phyloP scores from a whole-genome alignment of 2,888 invertebrate species.

The Cryptocephalus primarius region DNA sequence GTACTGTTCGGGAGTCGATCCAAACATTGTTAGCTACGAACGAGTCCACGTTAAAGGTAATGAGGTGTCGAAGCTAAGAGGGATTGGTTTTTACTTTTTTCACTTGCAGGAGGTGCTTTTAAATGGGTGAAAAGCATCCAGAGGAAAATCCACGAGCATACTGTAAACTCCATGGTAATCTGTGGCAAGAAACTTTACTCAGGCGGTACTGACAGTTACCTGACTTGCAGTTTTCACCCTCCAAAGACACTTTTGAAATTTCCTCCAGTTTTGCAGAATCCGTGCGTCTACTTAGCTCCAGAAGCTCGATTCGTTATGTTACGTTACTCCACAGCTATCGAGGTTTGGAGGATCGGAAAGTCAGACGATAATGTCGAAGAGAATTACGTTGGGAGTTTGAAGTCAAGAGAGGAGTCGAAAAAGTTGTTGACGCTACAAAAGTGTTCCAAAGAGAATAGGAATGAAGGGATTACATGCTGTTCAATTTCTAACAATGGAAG shows the following conservation, averaged over 20 bases:
- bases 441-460: conserved; percentile 36
- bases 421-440: conserved; percentile 60
- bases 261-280: conserved; percentile 58
- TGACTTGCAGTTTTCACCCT: conserved; percentile 60
- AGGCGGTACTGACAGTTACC: conserved; percentile 70
- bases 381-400: conserved; percentile 29
- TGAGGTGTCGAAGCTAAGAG: conserved; percentile 12
- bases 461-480: conserved; percentile 58
- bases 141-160: conserved; percentile 74
- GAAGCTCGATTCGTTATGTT: conserved; percentile 43
- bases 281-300: conserved; percentile 45
- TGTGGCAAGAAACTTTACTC: conserved; percentile 60
- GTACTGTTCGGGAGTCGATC: conserved; percentile 75
- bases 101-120: conserved; percentile 30
- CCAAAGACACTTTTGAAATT: conserved; percentile 57
- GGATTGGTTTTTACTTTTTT: not conserved
- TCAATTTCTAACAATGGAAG: conserved; percentile 60
- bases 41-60: conserved; percentile 46
- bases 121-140: conserved; percentile 78
- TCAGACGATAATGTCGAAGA: conserved; percentile 25
- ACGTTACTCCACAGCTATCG: conserved; percentile 43
- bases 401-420: conserved; percentile 44
- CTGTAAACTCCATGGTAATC: conserved; percentile 59
- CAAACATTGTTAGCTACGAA: conserved; percentile 64
- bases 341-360: conserved; percentile 52